Evolutionary conservation across 1,140 invertebrate species (phyloP), one percentile per base, ranked within the genome.

Genomic region (Coenobita brevimanus): DNA sequence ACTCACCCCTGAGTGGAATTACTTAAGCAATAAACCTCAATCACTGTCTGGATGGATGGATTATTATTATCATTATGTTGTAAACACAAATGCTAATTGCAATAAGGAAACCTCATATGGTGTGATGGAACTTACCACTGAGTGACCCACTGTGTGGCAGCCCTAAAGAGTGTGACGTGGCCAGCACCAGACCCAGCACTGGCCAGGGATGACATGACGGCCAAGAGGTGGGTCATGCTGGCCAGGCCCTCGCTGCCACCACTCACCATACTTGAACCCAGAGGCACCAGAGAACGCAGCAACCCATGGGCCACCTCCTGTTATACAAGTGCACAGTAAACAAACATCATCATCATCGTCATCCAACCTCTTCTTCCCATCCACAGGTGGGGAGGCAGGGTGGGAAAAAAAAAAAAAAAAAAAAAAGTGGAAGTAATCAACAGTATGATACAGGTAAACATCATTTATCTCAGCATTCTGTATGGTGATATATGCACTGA

Each of bases 131-230:
- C 91, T 91, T 89, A 94, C 93, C 93, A 94, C 57, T 92, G 82
- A 75, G 93, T 91, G 30, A 98, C 93, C 97, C 97, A 98, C 33
- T 94, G 93, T 8, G 96, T 94, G 0, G 96, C 95, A 3, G 97
- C 96, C 89, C 95, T 95, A 91, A 98, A 97, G 3, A 98, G 92
- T 30, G 95, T 93, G 1, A 95, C 92, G 92, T 98, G 97, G 0
- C 97, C 96, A 57, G 94, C 94, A 36, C 95, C 95, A 13, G 94
- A 94, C 10, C 96, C 95, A 43, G 96, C 96, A 92, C 97, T 96
- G 0, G 97, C 97, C 82, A 98, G 92, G 2, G 95, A 97, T 2
- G 96, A 96, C 93, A 94, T 93, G 4, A 97, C 95, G 89, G 95
- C 94, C 94, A 98, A 95, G 17, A 98, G 93, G 30, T 88, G 90